A percentile compares a stretch with the other conserved stretches of the same genome.
Evolutionary conservation across 2,888 invertebrate genomes (phyloP).

Genomic region (Eupithecia centaureata): DNA sequence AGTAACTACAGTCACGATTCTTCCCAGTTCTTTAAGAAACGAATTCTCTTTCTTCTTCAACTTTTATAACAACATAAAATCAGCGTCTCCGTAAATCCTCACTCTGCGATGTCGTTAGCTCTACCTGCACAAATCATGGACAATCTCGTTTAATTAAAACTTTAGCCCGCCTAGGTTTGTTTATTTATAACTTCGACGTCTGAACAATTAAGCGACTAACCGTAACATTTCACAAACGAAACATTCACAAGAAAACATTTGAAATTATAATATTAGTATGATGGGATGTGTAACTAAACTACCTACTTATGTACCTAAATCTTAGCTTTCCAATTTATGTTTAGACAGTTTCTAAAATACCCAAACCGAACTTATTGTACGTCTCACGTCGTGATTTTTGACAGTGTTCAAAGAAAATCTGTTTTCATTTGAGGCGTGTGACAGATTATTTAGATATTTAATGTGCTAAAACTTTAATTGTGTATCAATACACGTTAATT

Average conservation of each 20-base stretch:
- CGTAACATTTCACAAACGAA: not conserved
- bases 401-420: too few species aligned
- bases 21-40: not conserved
- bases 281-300: not conserved
- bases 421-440: too few species aligned
- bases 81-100: not conserved
- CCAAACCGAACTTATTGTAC: too few species aligned
- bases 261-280: not conserved
- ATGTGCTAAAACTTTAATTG: too few species aligned
- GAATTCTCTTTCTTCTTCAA: not conserved
- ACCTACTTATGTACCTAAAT: not conserved
- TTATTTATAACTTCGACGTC: constrained; percentile 37
- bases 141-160: constrained; percentile 55
- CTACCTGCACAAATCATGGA: constrained; percentile 42
- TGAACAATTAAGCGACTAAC: not conserved
- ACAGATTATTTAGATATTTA: too few species aligned
- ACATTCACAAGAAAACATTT: too few species aligned
- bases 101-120: constrained; percentile 12
- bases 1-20: not conserved
- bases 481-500: too few species aligned
- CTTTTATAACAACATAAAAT: not conserved
- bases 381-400: too few species aligned
- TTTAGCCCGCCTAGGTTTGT: constrained; percentile 43
- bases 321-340: not conserved
- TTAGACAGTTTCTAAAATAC: too few species aligned